Base-by-base conservation (phyloP, 2,113 vertebrate genomes). In the Takifugu flavidus region DNA sequence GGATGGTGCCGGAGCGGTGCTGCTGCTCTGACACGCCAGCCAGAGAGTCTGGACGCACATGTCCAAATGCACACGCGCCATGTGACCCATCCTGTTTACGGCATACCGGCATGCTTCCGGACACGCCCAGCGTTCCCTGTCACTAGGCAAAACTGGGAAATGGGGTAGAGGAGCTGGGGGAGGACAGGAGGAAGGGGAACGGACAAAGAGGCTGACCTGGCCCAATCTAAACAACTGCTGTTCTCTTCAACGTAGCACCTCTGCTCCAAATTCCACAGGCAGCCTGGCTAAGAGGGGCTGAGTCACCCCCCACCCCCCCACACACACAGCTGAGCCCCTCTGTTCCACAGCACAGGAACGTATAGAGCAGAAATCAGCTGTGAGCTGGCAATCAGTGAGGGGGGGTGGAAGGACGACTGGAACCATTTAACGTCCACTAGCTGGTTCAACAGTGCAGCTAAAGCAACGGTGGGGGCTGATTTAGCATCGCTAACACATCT, bases 261-360 rank as follows among this genome's bases (percentile, higher is more conserved):
- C 87, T 55, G 74, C 85, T 83, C 84, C 50, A 88, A 78, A 89
- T 90, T 86, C 88, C 88, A 86, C 80, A 80, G 82, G 20, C 20
- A 20, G 20, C 20, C 20, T 53, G 51, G 68, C 77, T 65, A 47
- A 67, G 74, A 79, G 76, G 68, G 70, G 78, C 68, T 90, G 87
- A 91, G 84, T 91, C 90, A 90, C 20, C 88, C 90, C 14, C 39
- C 52, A 8, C 12, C 44, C 44, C 44, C 44, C 44, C 25, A 20
- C 70, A 58, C 70, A 75, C 78, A 77, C 75, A 73, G 65, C 62
- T 70, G 75, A 80, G 77, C 70, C 70, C 62, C 42, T 58, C 57
- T 20, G 20, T 20, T 20, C 20, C 20, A 20, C 20, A 20, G 20
- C 20, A 20, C 20, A 20, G 20, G 20, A 20, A 20, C 20, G 20